phyloP scores from a whole-genome alignment of 2,797 vertebrate genomes.

The Saxicola maurus region DNA sequence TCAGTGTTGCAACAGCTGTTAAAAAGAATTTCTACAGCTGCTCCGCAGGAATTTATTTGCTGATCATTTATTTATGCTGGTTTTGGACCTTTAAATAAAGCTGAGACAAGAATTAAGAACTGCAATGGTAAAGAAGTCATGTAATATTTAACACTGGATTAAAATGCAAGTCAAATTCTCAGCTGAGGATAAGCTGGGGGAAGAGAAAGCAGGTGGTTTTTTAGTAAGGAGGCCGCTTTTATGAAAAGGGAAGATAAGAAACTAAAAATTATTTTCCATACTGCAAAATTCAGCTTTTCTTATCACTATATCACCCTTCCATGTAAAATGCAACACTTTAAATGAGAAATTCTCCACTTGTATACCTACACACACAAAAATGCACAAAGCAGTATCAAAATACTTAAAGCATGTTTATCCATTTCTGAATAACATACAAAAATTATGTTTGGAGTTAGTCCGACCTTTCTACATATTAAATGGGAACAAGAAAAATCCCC shows the following conservation, averaged over 20 bases:
- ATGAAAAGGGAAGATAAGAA: background rate
- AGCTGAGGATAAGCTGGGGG: background rate
- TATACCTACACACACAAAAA: background rate
- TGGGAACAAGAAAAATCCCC: background rate
- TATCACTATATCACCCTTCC: background rate
- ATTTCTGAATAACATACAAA: background rate
- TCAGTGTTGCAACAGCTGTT: conserved; percentile 70
- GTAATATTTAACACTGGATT: conserved; percentile 38
- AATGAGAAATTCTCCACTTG: background rate
- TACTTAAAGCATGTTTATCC: background rate
- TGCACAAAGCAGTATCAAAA: background rate
- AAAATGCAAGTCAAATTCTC: conserved; percentile 41
- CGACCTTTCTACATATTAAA: background rate
- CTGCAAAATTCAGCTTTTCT: background rate
- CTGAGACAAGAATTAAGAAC: conserved; percentile 63
- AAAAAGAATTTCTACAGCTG: conserved; percentile 69
- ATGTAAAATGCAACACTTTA: background rate
- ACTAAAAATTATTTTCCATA: background rate
- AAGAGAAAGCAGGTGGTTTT: background rate
- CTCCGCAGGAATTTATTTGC: conserved; percentile 66
- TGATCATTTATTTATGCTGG: conserved; percentile 60
- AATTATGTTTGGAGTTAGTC: background rate
- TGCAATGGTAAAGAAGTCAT: conserved; percentile 68
- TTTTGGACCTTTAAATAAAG: conserved; percentile 69
- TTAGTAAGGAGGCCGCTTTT: background rate